Evolutionary conservation across 2,797 vertebrate genomes (phyloP).

Genomic region (Thalassophryne amazonica): DNA sequence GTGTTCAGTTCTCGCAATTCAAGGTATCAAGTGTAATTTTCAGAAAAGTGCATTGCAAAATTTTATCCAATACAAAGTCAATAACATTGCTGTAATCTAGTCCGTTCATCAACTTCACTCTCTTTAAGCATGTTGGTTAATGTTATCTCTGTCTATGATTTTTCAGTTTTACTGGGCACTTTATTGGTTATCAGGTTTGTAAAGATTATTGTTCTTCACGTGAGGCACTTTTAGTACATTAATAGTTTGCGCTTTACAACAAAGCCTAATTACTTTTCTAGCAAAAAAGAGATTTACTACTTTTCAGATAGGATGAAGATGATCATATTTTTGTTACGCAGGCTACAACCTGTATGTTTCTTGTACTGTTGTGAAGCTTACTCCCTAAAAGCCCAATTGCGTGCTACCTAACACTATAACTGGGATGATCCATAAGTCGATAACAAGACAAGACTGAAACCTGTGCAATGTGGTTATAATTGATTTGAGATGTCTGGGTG

Average conservation of each 20-base stretch:
- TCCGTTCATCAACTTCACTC: constrained; percentile 80
- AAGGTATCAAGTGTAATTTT: constrained; percentile 75
- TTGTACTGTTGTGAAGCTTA: constrained; percentile 65
- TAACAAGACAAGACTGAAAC: constrained; percentile 86
- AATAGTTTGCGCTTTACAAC: constrained; percentile 72
- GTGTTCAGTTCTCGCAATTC: constrained; percentile 62
- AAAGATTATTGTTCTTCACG: constrained; percentile 92
- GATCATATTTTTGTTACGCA: constrained; percentile 54
- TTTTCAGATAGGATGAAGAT: constrained; percentile 47
- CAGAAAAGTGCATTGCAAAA: constrained; percentile 86
- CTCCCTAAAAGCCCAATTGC: constrained; percentile 72
- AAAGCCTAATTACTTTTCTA: constrained; percentile 48
- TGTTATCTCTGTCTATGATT: constrained; percentile 93
- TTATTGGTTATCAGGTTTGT: constrained; percentile 95
- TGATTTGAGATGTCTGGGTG: constrained; percentile 87
- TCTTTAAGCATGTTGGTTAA: constrained; percentile 87
- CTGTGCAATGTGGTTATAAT: constrained; percentile 90
- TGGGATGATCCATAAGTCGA: constrained; percentile 81
- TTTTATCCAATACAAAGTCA: constrained; percentile 90
- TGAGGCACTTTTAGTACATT: constrained; percentile 79
- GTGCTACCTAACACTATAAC: constrained; percentile 79
- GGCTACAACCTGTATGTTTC: constrained; percentile 46
- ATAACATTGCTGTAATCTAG: constrained; percentile 89
- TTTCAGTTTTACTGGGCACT: constrained; percentile 96
- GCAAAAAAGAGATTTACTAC: constrained; percentile 46